These are phyloP conservation scores for Philopotamus ludificatus DNA, from an alignment of 1,140 invertebrate genomes.

Conservation along the genomic window DNA sequence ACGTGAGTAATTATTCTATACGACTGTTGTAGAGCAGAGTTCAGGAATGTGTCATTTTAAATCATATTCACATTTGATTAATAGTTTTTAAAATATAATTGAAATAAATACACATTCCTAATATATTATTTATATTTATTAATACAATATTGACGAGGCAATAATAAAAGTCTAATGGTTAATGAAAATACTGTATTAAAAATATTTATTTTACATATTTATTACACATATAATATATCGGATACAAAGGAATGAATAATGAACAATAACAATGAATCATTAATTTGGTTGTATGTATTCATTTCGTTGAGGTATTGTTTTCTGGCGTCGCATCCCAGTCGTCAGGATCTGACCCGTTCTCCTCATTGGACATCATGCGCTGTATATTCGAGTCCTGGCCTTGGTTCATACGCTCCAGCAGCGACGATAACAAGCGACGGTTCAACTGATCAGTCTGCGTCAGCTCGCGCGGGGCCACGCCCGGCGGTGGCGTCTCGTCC, in stretches of 20 bases:
- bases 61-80: too few relatives aligned
- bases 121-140: too few relatives aligned
- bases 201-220: not conserved
- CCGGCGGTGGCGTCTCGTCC: not conserved
- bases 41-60: too few relatives aligned
- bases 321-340: constrained; percentile 23
- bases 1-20: too few relatives aligned
- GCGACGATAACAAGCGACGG: constrained; percentile 25
- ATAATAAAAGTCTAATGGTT: too few relatives aligned
- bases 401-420: constrained; percentile 29
- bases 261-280: not conserved
- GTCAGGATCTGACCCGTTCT: constrained; percentile 11
- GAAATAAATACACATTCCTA: too few relatives aligned
- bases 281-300: not conserved
- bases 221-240: too few relatives aligned
- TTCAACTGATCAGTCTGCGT: constrained; percentile 33
- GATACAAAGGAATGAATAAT: not conserved
- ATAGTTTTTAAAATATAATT: too few relatives aligned
- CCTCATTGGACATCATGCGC: constrained; percentile 18
- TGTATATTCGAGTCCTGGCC: constrained; percentile 17
- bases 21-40: too few relatives aligned
- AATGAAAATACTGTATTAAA: too few relatives aligned
- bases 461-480: constrained; percentile 3
- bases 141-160: too few relatives aligned
- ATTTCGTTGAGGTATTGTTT: not conserved